Conservation (phyloP, 2,797 vertebrate species). For the Cyclura pinguis region DNA sequence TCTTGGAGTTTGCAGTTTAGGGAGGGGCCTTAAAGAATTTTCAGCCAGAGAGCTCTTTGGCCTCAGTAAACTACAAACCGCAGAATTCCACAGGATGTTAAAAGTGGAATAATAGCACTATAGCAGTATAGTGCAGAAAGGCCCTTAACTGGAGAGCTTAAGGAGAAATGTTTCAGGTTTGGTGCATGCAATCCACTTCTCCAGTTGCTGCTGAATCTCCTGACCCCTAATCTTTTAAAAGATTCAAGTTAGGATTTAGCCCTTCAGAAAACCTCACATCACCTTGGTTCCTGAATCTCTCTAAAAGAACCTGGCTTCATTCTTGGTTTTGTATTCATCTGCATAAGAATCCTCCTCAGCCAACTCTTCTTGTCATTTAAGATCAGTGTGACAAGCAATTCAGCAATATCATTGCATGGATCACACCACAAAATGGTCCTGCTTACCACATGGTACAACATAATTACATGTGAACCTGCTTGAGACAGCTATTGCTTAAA, state of each 20-base stretch:
- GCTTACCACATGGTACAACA: neutral
- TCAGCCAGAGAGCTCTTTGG: too few species aligned
- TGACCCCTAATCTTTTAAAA: too few species aligned
- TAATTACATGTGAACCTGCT: neutral
- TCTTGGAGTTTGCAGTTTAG: too few species aligned
- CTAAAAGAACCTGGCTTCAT: neutral
- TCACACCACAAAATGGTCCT: neutral
- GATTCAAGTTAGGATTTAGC: neutral
- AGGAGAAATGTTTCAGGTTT: too few species aligned
- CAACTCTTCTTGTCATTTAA: neutral
- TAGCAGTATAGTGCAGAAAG: too few species aligned
- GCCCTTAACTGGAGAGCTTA: too few species aligned
- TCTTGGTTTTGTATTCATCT: neutral
- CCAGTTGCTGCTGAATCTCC: too few species aligned
- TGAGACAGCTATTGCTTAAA: neutral
- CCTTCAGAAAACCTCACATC: neutral
- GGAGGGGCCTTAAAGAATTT: too few species aligned
- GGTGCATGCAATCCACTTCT: too few species aligned
- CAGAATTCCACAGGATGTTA: too few species aligned
- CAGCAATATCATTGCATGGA: neutral
- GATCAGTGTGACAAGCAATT: neutral
- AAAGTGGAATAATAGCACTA: too few species aligned
- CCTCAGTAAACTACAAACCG: too few species aligned
- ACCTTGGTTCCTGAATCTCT: neutral
- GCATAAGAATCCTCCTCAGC: neutral